These are phyloP conservation scores for Rhagonycha lutea DNA, from an alignment of 2,888 invertebrate species.

Conservation along the genomic window DNA sequence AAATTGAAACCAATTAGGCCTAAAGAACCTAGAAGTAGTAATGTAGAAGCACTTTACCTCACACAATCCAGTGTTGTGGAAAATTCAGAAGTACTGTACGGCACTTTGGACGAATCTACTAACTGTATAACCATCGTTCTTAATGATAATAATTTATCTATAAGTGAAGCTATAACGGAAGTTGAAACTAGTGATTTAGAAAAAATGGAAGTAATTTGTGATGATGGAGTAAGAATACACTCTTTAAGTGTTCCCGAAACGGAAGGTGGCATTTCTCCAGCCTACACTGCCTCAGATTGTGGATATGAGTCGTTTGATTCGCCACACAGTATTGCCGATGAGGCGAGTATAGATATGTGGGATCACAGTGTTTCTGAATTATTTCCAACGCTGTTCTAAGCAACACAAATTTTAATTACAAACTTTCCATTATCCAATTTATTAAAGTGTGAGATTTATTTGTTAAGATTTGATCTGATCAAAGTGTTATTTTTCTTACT, in stretches of 20 bases:
- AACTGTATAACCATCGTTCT: conserved; percentile 76
- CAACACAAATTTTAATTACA: not conserved
- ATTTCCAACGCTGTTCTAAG: conserved; percentile 73
- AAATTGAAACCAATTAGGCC: conserved; percentile 24
- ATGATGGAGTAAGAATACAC: conserved; percentile 31
- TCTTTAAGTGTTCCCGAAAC: conserved; percentile 3
- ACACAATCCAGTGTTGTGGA: conserved; percentile 18
- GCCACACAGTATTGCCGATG: conserved; percentile 56
- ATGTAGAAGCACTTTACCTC: conserved; percentile 13
- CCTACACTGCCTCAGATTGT: conserved; percentile 57
- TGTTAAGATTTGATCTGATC: not conserved
- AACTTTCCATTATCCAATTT: not conserved
- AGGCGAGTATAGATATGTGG: conserved; percentile 60
- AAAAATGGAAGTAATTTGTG: conserved; percentile 33
- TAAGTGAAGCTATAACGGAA: conserved; percentile 57
- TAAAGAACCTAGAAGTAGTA: conserved; percentile 1
- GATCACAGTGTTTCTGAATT: conserved; percentile 76
- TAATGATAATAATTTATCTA: conserved; percentile 63
- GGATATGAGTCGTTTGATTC: conserved; percentile 72
- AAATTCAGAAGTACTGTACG: conserved; percentile 67
- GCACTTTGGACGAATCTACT: conserved; percentile 72
- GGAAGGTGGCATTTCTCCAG: conserved; percentile 18
- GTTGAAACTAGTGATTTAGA: conserved; percentile 41
- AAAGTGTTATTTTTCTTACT: not conserved
- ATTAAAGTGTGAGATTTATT: not conserved